A percentile compares a stretch with the other conserved stretches of the same genome.
Conservation (phyloP, 53 echinoderm and acorn worm genomes). For the Echinometra lucunter region DNA sequence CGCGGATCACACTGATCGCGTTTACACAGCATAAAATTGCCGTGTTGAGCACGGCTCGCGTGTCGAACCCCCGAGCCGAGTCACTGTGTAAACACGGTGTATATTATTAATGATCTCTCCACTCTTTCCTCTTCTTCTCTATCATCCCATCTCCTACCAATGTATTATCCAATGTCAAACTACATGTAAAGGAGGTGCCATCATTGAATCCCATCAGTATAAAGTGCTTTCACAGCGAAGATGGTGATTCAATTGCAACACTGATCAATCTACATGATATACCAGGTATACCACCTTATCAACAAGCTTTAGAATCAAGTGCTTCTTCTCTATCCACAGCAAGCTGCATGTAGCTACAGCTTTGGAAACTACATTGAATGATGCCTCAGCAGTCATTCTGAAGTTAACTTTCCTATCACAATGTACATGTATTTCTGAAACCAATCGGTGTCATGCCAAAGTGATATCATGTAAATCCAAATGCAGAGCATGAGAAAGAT, state of each 20-base stretch:
- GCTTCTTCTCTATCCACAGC: not conserved
- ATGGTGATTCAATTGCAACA: constrained; percentile 13
- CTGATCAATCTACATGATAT: not conserved
- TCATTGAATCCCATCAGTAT: constrained; percentile 8
- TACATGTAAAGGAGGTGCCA: not conserved
- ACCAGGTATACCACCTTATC: not conserved
- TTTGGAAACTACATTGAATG: not conserved
- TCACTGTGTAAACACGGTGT: too few relatives aligned
- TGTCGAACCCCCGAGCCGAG: too few relatives aligned
- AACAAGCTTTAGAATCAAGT: not conserved
- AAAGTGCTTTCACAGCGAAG: not conserved
- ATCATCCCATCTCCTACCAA: not conserved
- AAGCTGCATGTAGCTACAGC: not conserved
- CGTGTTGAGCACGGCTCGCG: too few relatives aligned
- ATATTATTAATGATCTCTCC: not conserved
- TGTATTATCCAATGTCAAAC: not conserved
- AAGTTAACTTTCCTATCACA: not conserved
- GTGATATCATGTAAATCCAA: not conserved
- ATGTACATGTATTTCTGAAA: too few relatives aligned
- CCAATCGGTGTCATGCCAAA: not conserved
- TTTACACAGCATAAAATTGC: too few relatives aligned
- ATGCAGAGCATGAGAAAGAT: not conserved
- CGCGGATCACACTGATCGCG: too few relatives aligned
- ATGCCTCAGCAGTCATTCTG: not conserved
- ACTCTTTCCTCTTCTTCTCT: not conserved